Conservation (phyloP, 2,113 vertebrate genomes). For the Rhinoptilus africanus region DNA sequence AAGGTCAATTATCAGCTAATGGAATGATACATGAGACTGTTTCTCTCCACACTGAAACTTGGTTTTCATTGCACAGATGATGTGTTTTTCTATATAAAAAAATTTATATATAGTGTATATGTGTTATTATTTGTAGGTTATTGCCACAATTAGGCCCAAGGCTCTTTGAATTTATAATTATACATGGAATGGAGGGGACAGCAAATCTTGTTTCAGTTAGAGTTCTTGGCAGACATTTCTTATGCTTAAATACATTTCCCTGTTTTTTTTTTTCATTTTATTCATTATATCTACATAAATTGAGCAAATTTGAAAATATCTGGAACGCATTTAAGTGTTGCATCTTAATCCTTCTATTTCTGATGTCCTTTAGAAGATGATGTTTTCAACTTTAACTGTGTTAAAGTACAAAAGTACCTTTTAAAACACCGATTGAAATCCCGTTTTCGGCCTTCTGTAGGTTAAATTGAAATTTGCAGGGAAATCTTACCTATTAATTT, state of each 20-base stretch:
- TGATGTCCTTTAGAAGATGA: not conserved
- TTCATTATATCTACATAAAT: not conserved
- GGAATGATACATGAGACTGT: not conserved
- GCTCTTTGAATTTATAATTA: not conserved
- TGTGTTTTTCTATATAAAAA: not conserved
- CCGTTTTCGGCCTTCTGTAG: not conserved
- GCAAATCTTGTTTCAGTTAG: not conserved
- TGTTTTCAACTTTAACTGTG: not conserved
- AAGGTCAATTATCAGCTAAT: not conserved
- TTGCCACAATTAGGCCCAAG: not conserved
- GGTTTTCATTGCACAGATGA: not conserved
- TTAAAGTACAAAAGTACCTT: not conserved
- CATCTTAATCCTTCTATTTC: not conserved
- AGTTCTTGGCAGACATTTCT: not conserved
- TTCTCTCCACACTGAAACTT: constrained; percentile 8
- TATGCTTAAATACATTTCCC: not conserved
- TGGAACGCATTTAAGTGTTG: not conserved
- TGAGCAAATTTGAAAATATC: not conserved
- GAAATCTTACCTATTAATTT: not conserved
- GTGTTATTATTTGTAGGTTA: not conserved
- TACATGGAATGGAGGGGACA: not conserved
- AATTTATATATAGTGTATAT: not conserved
- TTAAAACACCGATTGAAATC: not conserved
- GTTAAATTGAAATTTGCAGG: not conserved
- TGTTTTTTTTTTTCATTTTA: not conserved